A percentile compares a stretch with the other conserved stretches of the same genome.
Conservation (phyloP, 1,140 invertebrate genomes). For the Luehdorfia chinensis region DNA sequence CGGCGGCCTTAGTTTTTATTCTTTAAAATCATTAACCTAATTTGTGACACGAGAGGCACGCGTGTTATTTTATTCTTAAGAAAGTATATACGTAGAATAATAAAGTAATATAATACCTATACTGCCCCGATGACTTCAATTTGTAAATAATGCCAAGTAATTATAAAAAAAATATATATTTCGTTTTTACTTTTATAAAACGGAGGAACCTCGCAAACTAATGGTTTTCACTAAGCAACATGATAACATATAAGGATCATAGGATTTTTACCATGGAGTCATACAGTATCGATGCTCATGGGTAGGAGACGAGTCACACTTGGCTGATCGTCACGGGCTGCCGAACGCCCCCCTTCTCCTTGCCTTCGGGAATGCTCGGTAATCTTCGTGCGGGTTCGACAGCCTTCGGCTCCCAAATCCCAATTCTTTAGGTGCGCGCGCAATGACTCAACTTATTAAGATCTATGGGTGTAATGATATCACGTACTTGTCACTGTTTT, state of each 20-base stretch:
- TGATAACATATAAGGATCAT: constrained; percentile 20
- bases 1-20: constrained; percentile 14
- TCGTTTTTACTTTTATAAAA: too few relatives aligned
- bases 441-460: constrained; percentile 57
- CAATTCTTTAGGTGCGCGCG: constrained; percentile 49
- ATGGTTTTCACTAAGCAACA: neutral
- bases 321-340: constrained; percentile 52
- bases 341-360: constrained; percentile 39
- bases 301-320: constrained; percentile 50
- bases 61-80: too few relatives aligned
- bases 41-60: constrained; percentile 38
- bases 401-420: constrained; percentile 35
- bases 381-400: constrained; percentile 44
- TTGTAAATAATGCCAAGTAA: too few relatives aligned
- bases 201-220: too few relatives aligned
- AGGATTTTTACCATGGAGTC: constrained; percentile 40
- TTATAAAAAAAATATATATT: too few relatives aligned
- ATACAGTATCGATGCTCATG: constrained; percentile 35
- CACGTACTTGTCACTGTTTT: constrained; percentile 29
- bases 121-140: too few relatives aligned
- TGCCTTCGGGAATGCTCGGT: constrained; percentile 48
- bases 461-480: constrained; percentile 51
- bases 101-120: too few relatives aligned
- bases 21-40: constrained; percentile 39
- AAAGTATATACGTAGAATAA: too few relatives aligned